phyloP scores from a whole-genome alignment of 2,113 vertebrate species.

The Genyomyrus donnyi region DNA sequence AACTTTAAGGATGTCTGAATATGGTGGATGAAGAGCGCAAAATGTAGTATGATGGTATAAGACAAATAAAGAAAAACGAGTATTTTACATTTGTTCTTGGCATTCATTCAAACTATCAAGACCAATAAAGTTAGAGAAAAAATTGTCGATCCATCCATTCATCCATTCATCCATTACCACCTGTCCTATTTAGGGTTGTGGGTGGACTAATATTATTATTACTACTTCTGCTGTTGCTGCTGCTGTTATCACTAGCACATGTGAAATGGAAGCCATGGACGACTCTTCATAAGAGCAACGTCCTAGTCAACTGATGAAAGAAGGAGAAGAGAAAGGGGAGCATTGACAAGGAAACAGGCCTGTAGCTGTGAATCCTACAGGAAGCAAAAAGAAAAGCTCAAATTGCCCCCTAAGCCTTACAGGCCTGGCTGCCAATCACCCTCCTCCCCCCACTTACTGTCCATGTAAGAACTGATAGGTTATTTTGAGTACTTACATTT shows the following conservation, averaged over 20 bases:
- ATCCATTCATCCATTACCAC: not conserved
- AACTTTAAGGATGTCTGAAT: not conserved
- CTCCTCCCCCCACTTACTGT: constrained; percentile 10
- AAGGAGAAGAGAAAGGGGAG: constrained; percentile 50
- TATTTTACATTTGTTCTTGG: not conserved
- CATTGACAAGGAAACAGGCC: constrained; percentile 45
- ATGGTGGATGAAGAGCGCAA: not conserved
- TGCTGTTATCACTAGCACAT: not conserved
- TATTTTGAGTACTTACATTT: not conserved
- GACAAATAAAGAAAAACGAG: not conserved
- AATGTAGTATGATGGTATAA: not conserved
- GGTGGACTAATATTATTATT: not conserved
- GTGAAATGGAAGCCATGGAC: not conserved
- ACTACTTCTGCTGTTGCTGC: not conserved
- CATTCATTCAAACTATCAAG: not conserved
- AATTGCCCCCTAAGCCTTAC: constrained; percentile 48
- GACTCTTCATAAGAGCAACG: not conserved
- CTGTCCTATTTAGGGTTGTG: not conserved
- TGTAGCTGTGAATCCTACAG: constrained; percentile 38
- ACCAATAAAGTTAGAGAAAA: not conserved
- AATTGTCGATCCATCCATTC: not conserved
- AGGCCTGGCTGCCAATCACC: constrained; percentile 33
- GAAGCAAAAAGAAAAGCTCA: constrained; percentile 43
- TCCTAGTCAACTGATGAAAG: constrained; percentile 5
- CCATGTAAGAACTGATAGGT: not conserved